Percentiles rank a stretch among this genome's conserved stretches.
phyloP scores from a whole-genome alignment of 2,888 invertebrate species.

The Noctua janthina region DNA sequence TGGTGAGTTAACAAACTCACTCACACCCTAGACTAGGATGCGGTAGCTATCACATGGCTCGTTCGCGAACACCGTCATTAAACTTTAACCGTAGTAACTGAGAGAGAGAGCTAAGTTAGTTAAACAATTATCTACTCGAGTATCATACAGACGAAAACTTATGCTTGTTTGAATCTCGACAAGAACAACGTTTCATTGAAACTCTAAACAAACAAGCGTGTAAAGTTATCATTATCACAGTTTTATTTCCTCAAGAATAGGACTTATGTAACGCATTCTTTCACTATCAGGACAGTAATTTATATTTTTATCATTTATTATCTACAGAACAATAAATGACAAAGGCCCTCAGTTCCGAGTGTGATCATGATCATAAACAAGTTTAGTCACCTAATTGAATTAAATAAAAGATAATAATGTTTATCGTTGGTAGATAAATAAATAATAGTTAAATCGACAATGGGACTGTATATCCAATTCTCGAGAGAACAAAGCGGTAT shows the following conservation, averaged over 20 bases:
- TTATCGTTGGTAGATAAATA: slow-evolving; percentile 65
- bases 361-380: slow-evolving; percentile 49
- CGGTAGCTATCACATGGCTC: slow-evolving; percentile 36
- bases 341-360: slow-evolving; percentile 43
- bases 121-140: slow-evolving; percentile 57
- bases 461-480: slow-evolving; percentile 63
- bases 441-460: slow-evolving; percentile 66
- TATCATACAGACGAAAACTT: slow-evolving; percentile 35
- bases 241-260: slow-evolving; percentile 46
- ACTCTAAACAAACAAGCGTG: slow-evolving; percentile 23
- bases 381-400: slow-evolving; percentile 53
- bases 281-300: slow-evolving; percentile 34
- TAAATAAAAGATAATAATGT: slow-evolving; percentile 59
- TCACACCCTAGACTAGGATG: slow-evolving; percentile 36
- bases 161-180: slow-evolving; percentile 28
- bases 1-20: slow-evolving; percentile 51
- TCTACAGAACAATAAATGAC: slow-evolving; percentile 47
- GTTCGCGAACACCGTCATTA: slow-evolving; percentile 54
- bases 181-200: slow-evolving; percentile 34
- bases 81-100: slow-evolving; percentile 53
- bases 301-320: slow-evolving; percentile 41
- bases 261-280: slow-evolving; percentile 37
- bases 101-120: slow-evolving; percentile 56
- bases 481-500: slow-evolving; percentile 77
- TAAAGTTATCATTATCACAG: slow-evolving; percentile 31